phyloP scores from a whole-genome alignment of 2,797 vertebrate genomes.

The Scolopax bukidnonensis region DNA sequence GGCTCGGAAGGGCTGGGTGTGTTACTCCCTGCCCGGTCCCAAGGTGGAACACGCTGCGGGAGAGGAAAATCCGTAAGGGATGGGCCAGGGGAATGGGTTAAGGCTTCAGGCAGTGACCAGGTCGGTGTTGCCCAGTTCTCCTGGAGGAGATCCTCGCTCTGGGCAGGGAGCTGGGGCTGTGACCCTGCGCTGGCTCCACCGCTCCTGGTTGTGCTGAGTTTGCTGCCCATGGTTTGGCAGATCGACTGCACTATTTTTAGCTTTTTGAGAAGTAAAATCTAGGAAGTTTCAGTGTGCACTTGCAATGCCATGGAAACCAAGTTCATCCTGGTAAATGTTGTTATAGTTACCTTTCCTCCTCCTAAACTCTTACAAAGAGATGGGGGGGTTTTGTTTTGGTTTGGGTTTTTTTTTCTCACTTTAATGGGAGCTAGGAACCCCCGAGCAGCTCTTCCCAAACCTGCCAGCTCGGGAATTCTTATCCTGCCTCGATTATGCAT shows the following conservation, averaged over 20 bases:
- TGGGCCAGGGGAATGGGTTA: accelerated
- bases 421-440: neutral
- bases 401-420: neutral
- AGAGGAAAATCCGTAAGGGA: accelerated
- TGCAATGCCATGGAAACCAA: neutral
- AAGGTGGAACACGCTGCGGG: accelerated
- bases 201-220: accelerated
- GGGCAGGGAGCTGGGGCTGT: accelerated
- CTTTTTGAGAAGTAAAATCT: neutral
- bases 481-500: accelerated
- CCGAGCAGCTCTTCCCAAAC: neutral
- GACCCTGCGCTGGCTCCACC: accelerated
- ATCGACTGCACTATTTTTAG: neutral
- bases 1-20: accelerated
- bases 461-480: neutral
- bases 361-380: neutral
- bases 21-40: neutral
- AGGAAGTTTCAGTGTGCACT: accelerated
- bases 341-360: neutral
- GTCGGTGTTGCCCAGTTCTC: accelerated
- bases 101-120: accelerated
- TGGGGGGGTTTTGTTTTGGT: no score
- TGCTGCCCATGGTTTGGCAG: neutral
- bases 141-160: accelerated
- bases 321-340: neutral